Evolutionary conservation across 2,113 vertebrate genomes (phyloP).

Genomic region (Copsychus sechellarum): DNA sequence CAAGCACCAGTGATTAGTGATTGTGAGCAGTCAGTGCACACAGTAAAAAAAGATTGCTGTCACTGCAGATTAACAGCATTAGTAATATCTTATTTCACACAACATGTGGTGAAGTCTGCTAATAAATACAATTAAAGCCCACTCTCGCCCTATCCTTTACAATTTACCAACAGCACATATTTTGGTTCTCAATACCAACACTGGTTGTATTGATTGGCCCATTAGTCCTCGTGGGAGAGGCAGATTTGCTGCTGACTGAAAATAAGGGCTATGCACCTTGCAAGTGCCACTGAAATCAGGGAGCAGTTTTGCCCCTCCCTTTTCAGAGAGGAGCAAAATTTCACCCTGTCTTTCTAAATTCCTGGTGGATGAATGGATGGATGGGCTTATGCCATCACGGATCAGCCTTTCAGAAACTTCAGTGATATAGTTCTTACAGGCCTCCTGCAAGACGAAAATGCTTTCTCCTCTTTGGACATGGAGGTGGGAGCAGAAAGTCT

Average conservation of each 20-base stretch:
- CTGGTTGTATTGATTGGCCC: fast-evolving
- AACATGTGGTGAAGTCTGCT: background rate
- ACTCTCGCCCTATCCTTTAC: background rate
- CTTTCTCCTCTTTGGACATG: background rate
- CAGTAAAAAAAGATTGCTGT: background rate
- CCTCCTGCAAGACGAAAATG: background rate
- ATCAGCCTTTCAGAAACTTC: background rate
- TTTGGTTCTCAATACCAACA: background rate
- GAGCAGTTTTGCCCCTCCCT: background rate
- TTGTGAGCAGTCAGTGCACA: background rate
- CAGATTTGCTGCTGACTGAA: background rate
- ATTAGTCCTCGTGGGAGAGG: fast-evolving
- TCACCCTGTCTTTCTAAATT: background rate
- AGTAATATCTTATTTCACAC: constrained; percentile 22
- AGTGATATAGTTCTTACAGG: background rate
- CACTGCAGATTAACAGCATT: background rate
- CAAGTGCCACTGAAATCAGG: background rate
- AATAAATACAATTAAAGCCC: background rate
- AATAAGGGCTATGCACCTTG: background rate
- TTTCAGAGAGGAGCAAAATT: background rate
- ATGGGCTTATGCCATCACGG: fast-evolving
- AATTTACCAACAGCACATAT: background rate
- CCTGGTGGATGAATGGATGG: background rate
- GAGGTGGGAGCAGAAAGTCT: background rate
- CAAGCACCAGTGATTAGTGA: background rate